Base-by-base conservation (phyloP, 2,888 invertebrate species). In the Scaptomyza polygonia region DNA sequence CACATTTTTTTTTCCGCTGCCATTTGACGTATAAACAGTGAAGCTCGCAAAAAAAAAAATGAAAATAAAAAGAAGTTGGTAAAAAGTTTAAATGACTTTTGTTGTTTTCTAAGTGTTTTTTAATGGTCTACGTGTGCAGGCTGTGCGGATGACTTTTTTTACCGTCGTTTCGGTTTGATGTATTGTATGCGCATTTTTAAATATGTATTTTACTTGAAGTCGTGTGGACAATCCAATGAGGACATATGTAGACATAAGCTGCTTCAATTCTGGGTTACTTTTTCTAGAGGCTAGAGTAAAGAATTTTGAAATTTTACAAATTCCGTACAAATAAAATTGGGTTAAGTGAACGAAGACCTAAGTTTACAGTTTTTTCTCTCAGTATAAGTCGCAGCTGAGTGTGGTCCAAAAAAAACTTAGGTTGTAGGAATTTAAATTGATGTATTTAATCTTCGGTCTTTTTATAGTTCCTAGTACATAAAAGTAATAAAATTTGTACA, bases 71-170 rank as follows among this genome's bases (percentile, higher is more conserved):
- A 47, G 16, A 72, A 84, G 88, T 88, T 84, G 63, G 84, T 67
- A 77, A 83, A 83, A 83, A 84, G 88, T 84, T 84, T 84, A 84
- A 84, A 88, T 86, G 86, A 88, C 83, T 84, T 84, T 84, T 84
- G 86, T 88, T 84, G 86, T 88, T 84, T 84, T 84, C 83, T 86
- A 88, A 84, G 83, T 84, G 83, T 84, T 84, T 84, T 84, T 84
- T 84, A 84, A 84, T 84, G 83, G 86, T 86, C 75, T 88, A 88
- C 83, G 83, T 84, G 83, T 83, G 75, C 63, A 62, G 56, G 45
- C 72, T 67, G 63, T 56, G 69, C 61, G 44, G 30, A 64, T 25
- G 7, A 27, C 36, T 21, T n/a, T 52, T 36, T 11, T 1, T 27
- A 11, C 4, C 4, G 29, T 5, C 18, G n/a, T 18, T 39, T 52